These are phyloP conservation scores for Hyppa rectilinea DNA, from an alignment of 2,888 invertebrate species.

Conservation along the genomic window DNA sequence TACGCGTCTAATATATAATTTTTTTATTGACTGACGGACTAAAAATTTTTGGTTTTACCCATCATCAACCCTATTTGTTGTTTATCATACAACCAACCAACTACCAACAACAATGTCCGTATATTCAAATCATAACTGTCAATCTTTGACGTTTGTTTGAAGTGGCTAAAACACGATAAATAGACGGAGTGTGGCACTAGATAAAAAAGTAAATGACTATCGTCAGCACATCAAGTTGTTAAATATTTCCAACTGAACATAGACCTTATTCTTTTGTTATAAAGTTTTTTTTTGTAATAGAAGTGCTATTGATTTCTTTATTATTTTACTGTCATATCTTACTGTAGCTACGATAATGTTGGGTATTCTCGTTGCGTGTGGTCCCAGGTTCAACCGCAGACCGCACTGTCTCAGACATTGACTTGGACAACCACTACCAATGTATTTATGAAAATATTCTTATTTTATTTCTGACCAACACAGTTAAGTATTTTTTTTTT, in stretches of 20 bases:
- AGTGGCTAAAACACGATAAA: background rate
- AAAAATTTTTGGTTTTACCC: too few relatives aligned
- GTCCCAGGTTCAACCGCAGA: slow-evolving; percentile 54
- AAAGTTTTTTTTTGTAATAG: too few relatives aligned
- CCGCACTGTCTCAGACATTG: background rate
- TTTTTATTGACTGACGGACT: too few relatives aligned
- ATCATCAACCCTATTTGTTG: too few relatives aligned
- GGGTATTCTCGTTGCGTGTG: slow-evolving; percentile 41
- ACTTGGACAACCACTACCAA: background rate
- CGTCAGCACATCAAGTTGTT: too few relatives aligned
- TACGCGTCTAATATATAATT: too few relatives aligned
- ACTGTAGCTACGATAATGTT: background rate
- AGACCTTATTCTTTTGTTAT: too few relatives aligned
- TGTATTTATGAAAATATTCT: background rate
- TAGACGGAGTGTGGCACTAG: background rate
- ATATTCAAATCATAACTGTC: background rate
- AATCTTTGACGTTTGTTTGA: background rate
- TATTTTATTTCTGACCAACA: background rate
- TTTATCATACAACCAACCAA: too few relatives aligned
- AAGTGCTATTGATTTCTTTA: background rate
- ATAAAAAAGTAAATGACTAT: too few relatives aligned
- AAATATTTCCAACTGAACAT: too few relatives aligned
- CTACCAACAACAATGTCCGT: too few relatives aligned
- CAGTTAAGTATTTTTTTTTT: background rate
- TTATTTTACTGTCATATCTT: too few relatives aligned